Conservation (phyloP, 2,113 vertebrate genomes). For the Nycticryphes semicollaris region DNA sequence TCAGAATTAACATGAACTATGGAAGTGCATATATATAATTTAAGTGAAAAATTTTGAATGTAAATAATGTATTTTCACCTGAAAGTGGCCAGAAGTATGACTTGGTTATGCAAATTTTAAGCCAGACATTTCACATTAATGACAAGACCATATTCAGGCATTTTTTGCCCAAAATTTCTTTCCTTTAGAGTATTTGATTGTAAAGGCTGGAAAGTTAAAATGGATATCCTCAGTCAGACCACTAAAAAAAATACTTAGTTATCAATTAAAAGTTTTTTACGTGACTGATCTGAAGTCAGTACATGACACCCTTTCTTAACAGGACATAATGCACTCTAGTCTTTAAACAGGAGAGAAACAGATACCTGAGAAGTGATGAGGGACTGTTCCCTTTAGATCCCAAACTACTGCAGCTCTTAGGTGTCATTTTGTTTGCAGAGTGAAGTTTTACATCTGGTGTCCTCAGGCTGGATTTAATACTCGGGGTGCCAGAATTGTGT, state of each 20-base stretch:
- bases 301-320: not conserved
- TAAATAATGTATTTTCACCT: not conserved
- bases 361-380: constrained; percentile 71
- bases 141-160: not conserved
- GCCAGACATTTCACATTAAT: not conserved
- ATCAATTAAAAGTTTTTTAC: not conserved
- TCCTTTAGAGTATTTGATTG: not conserved
- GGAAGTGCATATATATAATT: not conserved
- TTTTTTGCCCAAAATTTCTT: not conserved
- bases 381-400: constrained; percentile 67
- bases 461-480: constrained; percentile 49
- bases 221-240: not conserved
- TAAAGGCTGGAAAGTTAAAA: not conserved
- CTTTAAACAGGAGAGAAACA: not conserved
- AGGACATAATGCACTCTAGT: not conserved
- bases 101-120: not conserved
- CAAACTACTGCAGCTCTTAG: constrained; percentile 14
- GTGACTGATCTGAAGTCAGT: not conserved
- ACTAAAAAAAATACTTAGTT: not conserved
- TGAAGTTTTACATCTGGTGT: constrained; percentile 60
- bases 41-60: not conserved
- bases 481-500: constrained; percentile 62
- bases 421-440: constrained; percentile 49
- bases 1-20: not conserved
- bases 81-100: not conserved